phyloP scores from a whole-genome alignment of 2,888 invertebrate species.

The Caenorhabditis auriculariae region DNA sequence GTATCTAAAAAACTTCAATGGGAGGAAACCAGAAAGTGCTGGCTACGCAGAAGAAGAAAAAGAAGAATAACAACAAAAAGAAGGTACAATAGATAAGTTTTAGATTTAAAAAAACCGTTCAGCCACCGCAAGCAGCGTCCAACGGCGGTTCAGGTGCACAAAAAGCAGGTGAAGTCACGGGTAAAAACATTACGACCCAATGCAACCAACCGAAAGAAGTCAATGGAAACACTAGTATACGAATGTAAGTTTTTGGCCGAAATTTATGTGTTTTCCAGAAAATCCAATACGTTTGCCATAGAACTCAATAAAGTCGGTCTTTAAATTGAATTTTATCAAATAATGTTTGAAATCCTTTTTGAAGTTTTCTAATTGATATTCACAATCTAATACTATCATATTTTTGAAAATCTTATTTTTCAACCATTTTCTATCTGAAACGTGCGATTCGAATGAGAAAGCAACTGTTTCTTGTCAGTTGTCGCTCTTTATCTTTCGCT shows the following conservation, averaged over 20 bases:
- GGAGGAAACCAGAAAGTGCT: slow-evolving; percentile 42
- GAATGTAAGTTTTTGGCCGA: neutral
- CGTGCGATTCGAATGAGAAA: no score
- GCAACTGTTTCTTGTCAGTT: no score
- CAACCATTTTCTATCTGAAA: no score
- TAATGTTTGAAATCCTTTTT: no score
- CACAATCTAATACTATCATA: neutral
- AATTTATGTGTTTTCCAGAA: no score
- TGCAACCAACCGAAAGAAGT: neutral
- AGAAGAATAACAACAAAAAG: slow-evolving; percentile 51
- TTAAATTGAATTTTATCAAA: no score
- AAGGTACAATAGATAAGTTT: slow-evolving; percentile 20
- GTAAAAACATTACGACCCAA: neutral
- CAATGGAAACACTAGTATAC: neutral
- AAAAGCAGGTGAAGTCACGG: neutral
- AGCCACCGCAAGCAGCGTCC: no score
- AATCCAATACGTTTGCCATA: no score
- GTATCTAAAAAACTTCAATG: slow-evolving; percentile 1
- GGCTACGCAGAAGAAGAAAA: slow-evolving; percentile 48
- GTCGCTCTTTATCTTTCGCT: no score
- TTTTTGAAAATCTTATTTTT: neutral
- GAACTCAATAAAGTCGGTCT: no score
- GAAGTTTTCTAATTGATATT: no score
- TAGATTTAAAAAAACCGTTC: no score
- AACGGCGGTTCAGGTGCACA: slow-evolving; percentile 2